phyloP scores from a whole-genome alignment of 2,113 vertebrate genomes.

The Grantiella picta region DNA sequence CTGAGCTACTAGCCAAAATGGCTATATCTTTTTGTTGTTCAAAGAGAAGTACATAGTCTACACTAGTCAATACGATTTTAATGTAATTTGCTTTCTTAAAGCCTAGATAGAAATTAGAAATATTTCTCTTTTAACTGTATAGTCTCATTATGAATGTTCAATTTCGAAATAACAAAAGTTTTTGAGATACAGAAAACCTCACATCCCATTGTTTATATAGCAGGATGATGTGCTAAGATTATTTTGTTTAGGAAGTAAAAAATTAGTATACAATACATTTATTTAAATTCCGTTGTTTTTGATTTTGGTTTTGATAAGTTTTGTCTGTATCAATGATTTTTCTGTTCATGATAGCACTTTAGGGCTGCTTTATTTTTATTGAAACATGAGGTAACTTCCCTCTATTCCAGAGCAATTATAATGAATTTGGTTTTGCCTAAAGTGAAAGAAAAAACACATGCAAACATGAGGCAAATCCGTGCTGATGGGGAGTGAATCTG shows the following conservation, averaged over 20 bases:
- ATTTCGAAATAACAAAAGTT: background rate
- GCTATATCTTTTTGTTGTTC: background rate
- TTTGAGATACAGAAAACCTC: background rate
- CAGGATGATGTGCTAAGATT: background rate
- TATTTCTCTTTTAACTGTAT: background rate
- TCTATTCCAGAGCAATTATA: background rate
- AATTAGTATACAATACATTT: background rate
- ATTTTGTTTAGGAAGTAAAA: background rate
- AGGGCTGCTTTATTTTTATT: background rate
- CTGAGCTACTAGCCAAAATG: background rate
- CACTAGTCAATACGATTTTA: background rate
- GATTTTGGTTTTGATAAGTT: background rate
- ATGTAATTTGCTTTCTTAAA: background rate
- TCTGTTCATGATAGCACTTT: background rate
- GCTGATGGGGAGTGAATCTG: background rate
- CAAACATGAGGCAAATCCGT: background rate
- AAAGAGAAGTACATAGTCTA: background rate
- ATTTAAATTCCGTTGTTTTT: background rate
- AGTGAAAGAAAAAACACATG: background rate
- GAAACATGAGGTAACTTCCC: background rate
- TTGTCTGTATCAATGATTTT: background rate
- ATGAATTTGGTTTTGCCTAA: background rate
- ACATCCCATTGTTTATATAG: background rate
- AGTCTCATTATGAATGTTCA: background rate
- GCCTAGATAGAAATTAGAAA: background rate